Evolutionary conservation across 2,888 invertebrate species (phyloP).

Genomic region (Fragum sueziense): DNA sequence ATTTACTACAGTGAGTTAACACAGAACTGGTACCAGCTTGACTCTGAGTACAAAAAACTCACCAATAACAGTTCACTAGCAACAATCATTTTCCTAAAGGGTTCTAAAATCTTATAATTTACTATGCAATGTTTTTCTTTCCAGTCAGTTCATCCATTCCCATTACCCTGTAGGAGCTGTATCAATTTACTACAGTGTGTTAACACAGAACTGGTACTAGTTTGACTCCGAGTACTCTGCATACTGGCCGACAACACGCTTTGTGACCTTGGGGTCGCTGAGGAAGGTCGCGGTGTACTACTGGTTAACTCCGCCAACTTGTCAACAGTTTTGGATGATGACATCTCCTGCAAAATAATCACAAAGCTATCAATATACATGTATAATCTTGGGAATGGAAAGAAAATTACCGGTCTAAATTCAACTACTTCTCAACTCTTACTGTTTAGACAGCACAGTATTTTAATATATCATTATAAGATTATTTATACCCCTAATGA

Average conservation of each 20-base stretch:
- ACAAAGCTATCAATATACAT: no score
- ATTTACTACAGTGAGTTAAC: constrained; percentile 75
- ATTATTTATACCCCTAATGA: no score
- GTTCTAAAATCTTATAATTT: no score
- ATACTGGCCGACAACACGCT: constrained; percentile 66
- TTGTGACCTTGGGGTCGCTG: constrained; percentile 65
- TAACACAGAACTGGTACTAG: constrained; percentile 67
- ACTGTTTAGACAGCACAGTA: no score
- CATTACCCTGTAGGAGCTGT: constrained; percentile 67
- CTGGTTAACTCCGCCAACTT: constrained; percentile 72
- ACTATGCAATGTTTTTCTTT: neutral
- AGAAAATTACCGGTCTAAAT: no score
- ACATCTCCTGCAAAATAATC: constrained; percentile 72
- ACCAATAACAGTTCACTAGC: neutral
- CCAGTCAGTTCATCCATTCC: neutral
- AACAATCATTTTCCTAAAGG: neutral
- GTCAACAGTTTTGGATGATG: constrained; percentile 72
- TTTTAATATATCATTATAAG: no score
- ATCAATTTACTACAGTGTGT: constrained; percentile 77
- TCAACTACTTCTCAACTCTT: no score
- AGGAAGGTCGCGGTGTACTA: constrained; percentile 71
- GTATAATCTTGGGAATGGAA: no score
- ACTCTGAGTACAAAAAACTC: constrained; percentile 54
- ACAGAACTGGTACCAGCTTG: constrained; percentile 68
- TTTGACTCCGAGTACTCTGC: constrained; percentile 68